Conservation (phyloP, 2,113 vertebrate genomes). For the Gavia stellata region DNA sequence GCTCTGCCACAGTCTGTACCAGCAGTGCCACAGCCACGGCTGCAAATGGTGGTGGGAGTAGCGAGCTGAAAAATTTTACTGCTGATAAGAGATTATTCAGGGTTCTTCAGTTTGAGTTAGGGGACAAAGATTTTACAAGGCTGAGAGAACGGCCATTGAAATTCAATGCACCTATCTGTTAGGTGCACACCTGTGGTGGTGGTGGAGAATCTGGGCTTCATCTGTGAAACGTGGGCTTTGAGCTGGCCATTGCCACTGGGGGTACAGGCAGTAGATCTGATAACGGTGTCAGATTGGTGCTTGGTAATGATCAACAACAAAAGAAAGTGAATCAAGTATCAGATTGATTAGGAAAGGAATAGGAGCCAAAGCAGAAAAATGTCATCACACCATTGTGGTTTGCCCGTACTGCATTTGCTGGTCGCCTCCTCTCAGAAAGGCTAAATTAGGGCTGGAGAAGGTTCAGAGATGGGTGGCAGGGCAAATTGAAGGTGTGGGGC, state of each 20-base stretch:
- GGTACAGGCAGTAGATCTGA: not conserved
- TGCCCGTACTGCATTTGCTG: accelerated
- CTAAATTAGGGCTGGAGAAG: not conserved
- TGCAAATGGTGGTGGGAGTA: not conserved
- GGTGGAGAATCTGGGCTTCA: not conserved
- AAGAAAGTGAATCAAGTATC: not conserved
- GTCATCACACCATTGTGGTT: accelerated
- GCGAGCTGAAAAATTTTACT: not conserved
- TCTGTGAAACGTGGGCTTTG: not conserved
- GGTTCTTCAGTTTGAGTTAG: not conserved
- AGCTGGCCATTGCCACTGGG: not conserved
- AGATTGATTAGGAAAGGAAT: not conserved
- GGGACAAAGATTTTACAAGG: not conserved
- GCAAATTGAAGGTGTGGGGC: not conserved
- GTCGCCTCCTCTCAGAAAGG: not conserved
- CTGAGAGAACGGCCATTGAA: not conserved
- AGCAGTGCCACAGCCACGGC: not conserved
- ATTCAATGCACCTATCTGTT: accelerated
- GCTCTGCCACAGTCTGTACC: too few relatives aligned
- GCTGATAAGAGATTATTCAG: not conserved
- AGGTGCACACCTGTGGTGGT: not conserved
- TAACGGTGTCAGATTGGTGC: not conserved
- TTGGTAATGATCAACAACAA: not conserved
- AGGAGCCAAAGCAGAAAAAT: not conserved
- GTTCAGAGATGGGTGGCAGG: not conserved